Percentiles rank a stretch among this genome's conserved stretches.
These are phyloP conservation scores for Cheilosia vulpina DNA, from an alignment of 2,888 invertebrate genomes.

Conservation along the genomic window DNA sequence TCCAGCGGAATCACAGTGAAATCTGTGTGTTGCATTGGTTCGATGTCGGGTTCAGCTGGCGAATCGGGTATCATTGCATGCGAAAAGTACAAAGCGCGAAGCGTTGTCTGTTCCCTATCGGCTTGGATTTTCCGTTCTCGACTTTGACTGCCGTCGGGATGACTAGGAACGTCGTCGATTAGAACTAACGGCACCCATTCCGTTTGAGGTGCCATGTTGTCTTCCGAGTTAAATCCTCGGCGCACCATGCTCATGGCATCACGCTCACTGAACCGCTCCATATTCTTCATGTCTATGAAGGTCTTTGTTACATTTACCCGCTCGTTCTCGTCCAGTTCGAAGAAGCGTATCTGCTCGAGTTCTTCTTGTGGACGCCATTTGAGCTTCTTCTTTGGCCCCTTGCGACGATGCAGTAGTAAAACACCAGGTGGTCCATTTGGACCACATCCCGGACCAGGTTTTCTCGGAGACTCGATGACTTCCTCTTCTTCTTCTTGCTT, in stretches of 20 bases:
- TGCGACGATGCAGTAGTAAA: slow-evolving; percentile 88
- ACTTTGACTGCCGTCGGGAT: slow-evolving; percentile 90
- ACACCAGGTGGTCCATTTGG: slow-evolving; percentile 90
- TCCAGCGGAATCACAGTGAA: slow-evolving; percentile 94
- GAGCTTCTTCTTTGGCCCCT: slow-evolving; percentile 91
- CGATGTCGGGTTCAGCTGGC: slow-evolving; percentile 93
- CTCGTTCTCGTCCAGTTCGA: slow-evolving; percentile 98
- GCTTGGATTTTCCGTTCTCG: slow-evolving; percentile 94
- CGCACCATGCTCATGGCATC: slow-evolving; percentile 91
- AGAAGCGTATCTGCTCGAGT: slow-evolving; percentile 93
- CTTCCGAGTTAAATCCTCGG: slow-evolving; percentile 88
- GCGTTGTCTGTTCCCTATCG: slow-evolving; percentile 92
- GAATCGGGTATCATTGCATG: slow-evolving; percentile 93
- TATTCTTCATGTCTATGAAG: slow-evolving; percentile 95
- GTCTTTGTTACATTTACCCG: slow-evolving; percentile 96
- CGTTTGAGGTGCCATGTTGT: slow-evolving; percentile 92
- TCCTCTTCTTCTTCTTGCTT: slow-evolving; percentile 76
- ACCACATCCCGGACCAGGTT: slow-evolving; percentile 83
- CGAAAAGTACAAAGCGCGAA: slow-evolving; percentile 92
- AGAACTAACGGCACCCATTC: slow-evolving; percentile 89
- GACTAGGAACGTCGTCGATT: slow-evolving; percentile 88
- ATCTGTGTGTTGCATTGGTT: slow-evolving; percentile 90
- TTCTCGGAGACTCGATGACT: slow-evolving; percentile 78
- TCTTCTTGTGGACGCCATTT: slow-evolving; percentile 92
- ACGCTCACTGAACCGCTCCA: slow-evolving; percentile 94